Evolutionary conservation across 2,888 invertebrate genomes (phyloP).

Genomic region (Lordiphosa andalusiaca): DNA sequence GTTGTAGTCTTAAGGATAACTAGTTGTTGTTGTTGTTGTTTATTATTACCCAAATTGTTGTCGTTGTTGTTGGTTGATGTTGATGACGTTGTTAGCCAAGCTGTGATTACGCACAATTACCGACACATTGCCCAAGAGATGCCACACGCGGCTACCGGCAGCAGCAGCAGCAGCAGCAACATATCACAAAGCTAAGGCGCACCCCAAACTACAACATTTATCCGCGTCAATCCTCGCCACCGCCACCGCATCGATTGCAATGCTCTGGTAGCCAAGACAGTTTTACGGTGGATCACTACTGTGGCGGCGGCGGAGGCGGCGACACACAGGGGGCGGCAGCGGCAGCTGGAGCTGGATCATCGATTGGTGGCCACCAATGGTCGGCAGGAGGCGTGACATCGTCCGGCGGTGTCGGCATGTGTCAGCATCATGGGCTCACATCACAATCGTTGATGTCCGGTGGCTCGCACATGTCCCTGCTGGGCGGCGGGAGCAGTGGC

Average conservation of each 20-base stretch:
- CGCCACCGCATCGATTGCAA: slow-evolving; percentile 81
- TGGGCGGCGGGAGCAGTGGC: slow-evolving; percentile 69
- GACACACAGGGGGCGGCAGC: slow-evolving; percentile 50
- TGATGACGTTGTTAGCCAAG: slow-evolving; percentile 12
- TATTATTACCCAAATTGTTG: slow-evolving; percentile 7
- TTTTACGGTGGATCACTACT: slow-evolving; percentile 81
- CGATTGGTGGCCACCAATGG: slow-evolving; percentile 72
- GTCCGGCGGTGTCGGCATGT: slow-evolving; percentile 69
- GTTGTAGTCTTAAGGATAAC: background rate
- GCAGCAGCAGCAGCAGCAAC: slow-evolving; percentile 22
- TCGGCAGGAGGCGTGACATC: slow-evolving; percentile 67
- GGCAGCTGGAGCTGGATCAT: slow-evolving; percentile 28
- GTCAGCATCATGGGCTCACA: slow-evolving; percentile 74
- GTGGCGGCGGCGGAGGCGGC: slow-evolving; percentile 77
- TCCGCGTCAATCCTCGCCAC: slow-evolving; percentile 81
- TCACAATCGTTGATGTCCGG: slow-evolving; percentile 80
- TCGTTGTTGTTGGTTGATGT: slow-evolving; percentile 34
- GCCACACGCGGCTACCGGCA: slow-evolving; percentile 9
- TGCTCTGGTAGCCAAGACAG: slow-evolving; percentile 82
- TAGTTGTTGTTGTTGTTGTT: slow-evolving; percentile 42
- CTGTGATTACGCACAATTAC: slow-evolving; percentile 32
- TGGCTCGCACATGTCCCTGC: slow-evolving; percentile 75
- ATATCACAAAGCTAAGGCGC: slow-evolving; percentile 47
- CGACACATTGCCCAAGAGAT: slow-evolving; percentile 6
- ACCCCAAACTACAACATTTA: slow-evolving; percentile 77